A percentile compares a stretch with the other conserved stretches of the same genome.
Conservation (phyloP, 2,888 invertebrate species). For the Conchocele bisecta region DNA sequence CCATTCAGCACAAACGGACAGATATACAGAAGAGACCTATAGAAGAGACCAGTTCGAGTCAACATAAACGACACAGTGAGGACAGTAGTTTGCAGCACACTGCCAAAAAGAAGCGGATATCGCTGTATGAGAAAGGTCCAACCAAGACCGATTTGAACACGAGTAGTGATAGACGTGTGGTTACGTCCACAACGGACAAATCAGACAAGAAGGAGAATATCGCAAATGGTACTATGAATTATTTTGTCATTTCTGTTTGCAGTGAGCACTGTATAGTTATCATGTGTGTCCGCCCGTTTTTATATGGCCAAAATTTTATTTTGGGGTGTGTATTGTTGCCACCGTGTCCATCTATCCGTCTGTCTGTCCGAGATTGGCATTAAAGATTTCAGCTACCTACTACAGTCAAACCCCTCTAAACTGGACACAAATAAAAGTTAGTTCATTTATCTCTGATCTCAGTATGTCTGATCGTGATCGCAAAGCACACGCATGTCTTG, state of each 20-base stretch:
- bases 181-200: slow-evolving; percentile 44
- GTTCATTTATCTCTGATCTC: no score
- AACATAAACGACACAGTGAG: slow-evolving; percentile 69
- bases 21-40: no score
- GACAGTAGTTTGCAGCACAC: slow-evolving; percentile 65
- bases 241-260: background rate
- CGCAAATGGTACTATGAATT: slow-evolving; percentile 51
- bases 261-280: background rate
- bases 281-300: background rate
- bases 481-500: no score
- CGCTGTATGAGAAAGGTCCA: slow-evolving; percentile 88
- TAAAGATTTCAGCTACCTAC: no score
- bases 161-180: slow-evolving; percentile 19
- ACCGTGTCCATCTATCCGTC: no score
- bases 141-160: slow-evolving; percentile 40
- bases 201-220: slow-evolving; percentile 67
- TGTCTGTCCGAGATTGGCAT: no score
- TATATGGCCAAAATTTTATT: background rate
- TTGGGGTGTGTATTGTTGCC: slow-evolving; percentile 8
- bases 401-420: no score
- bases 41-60: no score
- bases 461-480: no score
- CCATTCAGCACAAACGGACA: no score
- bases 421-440: slow-evolving; percentile 46
- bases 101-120: slow-evolving; percentile 93